Evolutionary conservation across 2,113 vertebrate genomes (phyloP), one percentile per base, ranked within the genome.

Genomic region (Chlamydotis undulata): DNA sequence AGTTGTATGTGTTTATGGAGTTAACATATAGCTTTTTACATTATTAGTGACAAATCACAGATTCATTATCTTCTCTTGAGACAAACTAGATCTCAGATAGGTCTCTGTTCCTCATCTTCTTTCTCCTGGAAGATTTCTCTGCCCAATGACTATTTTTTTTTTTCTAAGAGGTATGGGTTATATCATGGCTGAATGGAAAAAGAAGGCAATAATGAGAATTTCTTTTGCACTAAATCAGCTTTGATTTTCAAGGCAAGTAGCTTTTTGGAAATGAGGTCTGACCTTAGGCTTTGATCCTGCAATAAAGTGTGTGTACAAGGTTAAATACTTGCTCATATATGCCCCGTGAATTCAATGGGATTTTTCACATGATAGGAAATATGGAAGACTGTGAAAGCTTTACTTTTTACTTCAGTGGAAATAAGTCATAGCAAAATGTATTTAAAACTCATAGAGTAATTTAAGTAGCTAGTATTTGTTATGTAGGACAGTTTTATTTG

Each of bases 161-260:
- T 91, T 76, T 19, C 25, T 3, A n/a, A 73, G 23, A 70, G 4
- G 29, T 37, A 55, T 6, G 37, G 14, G 16, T 85, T 79, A 90
- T 93, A 83, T 93, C 37, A 52, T 70, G 71, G 26, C 33, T 90
- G 43, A 81, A 77, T 14, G 21, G 22, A 49, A 94, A 86, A 16
- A 45, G 35, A 93, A 90, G 7, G 4, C 19, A 69, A 85, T 52
- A 80, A 83, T 56, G 13, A 59, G 21, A 74, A 70, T 70, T 86
- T 85, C 16, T 83, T 80, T 93, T 83, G 19, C 14, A 63, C 21
- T 70, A 86, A 75, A 90, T 85, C 31, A 74, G 4, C 56, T 93
- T 91, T 90, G 52, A 88, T 86, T 94, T 83, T 65, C 69, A 88
- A 90, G 23, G 43, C 23, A 92, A 86, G 55, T 67, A 83, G 33